Base-by-base conservation (phyloP, 1,140 invertebrate genomes). In the Ostrea edulis region DNA sequence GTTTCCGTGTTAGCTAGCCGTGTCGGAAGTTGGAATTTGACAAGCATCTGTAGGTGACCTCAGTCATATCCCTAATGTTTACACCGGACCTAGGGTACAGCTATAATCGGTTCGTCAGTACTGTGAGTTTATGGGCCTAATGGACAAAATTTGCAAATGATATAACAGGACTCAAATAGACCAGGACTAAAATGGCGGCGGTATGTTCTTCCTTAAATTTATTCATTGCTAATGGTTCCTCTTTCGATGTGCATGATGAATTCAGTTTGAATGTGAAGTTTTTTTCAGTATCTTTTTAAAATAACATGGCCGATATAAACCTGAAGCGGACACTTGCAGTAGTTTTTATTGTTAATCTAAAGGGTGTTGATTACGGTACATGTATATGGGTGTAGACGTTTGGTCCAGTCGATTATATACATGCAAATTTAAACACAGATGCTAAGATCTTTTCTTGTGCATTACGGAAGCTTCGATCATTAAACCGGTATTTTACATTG, bases 21-120 rank as follows among this genome's bases (percentile, higher is more conserved):
- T 77, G 29, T 77, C 68, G 68, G 68, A 77, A 77, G 68, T 77
- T 77, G 68, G 68, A 77, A 25, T 35, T 77, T 14, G 25, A 77
- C 68, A 25, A 77, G 68, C 68, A 44, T 9, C 68, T 77, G 11
- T 77, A 25, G 68, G 68, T 77, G 25, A 35, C 4, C 22, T 77
- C 68, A 77, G 14, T 25, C 25, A 77, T 25, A 77, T 77, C 68
- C 68, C 68, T 35, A 22, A 77, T 77, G 68, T 77, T 77, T 25
- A 77, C 68, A 14, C 29, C 5, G 25, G 68, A 35, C 22, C 25
- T 1, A 77, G 25, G 29, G 29, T 29, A 14, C 29, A 35, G 12
- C 25, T 25, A 77, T 25, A 25, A 77, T 77, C 11, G 25, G 29
- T 77, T 77, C 25, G 29, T 35, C 35, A 14, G 29, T 77, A 35